Evolutionary conservation across 2,888 invertebrate genomes (phyloP), one percentile per base, ranked within the genome.

Genomic region (Oxystoma pomonae): DNA sequence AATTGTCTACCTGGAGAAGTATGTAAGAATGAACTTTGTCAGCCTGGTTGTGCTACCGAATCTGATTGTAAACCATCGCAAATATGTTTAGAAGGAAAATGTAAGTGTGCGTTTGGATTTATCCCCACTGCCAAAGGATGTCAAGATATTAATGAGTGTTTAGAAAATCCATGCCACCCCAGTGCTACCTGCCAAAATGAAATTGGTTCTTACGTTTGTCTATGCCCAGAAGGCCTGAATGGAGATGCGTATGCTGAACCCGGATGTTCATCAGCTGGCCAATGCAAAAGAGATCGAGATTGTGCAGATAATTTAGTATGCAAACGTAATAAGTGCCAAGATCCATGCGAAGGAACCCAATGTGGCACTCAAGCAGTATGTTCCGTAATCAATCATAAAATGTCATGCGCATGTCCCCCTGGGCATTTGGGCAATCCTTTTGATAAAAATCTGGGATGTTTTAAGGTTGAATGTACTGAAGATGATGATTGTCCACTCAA

Each of bases 1-100:
- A 96, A 95, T 75, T 96, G 96, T 73, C 83, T 94, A 71, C 90
- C 92, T 1, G 95, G 95, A 58, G 95, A 96, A 82, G 88, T 95
- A 64, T 95, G 96, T 72, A 87, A 87, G 66, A 82, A 83, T 68
- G 94, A 94, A 60, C 84, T 88, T 53, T 96, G 96, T 74, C 86
- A 90, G 73, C 85, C 89, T 1, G 96, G 96, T 3, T 96, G 96
- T 75, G 87, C 89, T 65, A 85, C 87, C 0, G 92, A 93, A 76
- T 84, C 87, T 1, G 94, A 95, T 73, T 95, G 95, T 74, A 85
- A 87, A 56, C 81, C 84, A 52, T 90, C 91, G 67, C 91, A 95
- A 80, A 81, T 89, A n/a, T 94, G 94, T 74, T 79, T 87, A 51
- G 84, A 84, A 62, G 86, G 86, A 49, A 87, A 89, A 76, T 94